These are phyloP conservation scores for Pentamera pediparva DNA, from an alignment of 53 echinoderm and acorn worm genomes.

Conservation along the genomic window DNA sequence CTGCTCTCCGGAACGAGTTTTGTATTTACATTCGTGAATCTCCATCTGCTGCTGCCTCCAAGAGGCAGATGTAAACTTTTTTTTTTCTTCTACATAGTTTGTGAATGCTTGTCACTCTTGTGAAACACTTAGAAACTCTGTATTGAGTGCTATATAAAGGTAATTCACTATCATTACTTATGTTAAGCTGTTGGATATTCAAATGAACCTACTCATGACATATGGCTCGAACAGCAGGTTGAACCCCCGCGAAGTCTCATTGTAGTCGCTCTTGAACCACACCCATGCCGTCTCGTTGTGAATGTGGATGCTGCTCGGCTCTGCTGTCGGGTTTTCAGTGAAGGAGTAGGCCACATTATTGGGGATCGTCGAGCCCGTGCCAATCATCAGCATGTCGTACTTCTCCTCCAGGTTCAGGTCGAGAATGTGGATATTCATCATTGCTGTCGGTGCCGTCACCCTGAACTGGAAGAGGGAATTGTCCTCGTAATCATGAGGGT, in stretches of 20 bases:
- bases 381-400: constrained; percentile 54
- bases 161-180: too few relatives aligned
- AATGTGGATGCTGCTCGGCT: background rate
- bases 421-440: constrained; percentile 32
- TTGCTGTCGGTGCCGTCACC: constrained; percentile 24
- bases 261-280: constrained; percentile 50
- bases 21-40: too few relatives aligned
- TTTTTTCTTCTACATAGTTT: too few relatives aligned
- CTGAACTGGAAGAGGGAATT: constrained; percentile 42
- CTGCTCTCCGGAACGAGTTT: too few relatives aligned
- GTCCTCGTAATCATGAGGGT: constrained; percentile 43
- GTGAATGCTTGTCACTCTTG: too few relatives aligned
- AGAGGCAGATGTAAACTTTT: too few relatives aligned
- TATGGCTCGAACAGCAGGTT: constrained; percentile 41
- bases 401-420: constrained; percentile 51
- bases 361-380: constrained; percentile 19
- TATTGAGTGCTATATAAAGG: too few relatives aligned
- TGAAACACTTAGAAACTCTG: too few relatives aligned
- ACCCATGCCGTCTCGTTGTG: constrained; percentile 27
- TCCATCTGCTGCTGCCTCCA: too few relatives aligned
- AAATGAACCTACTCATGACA: too few relatives aligned
- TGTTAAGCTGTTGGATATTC: too few relatives aligned
- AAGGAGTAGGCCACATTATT: constrained; percentile 1
- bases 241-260: constrained; percentile 39
- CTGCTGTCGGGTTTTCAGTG: constrained; percentile 13